A percentile compares a stretch with the other conserved stretches of the same genome.
Evolutionary conservation across 2,888 invertebrate species (phyloP).

Genomic region (Limenitis arthemis): DNA sequence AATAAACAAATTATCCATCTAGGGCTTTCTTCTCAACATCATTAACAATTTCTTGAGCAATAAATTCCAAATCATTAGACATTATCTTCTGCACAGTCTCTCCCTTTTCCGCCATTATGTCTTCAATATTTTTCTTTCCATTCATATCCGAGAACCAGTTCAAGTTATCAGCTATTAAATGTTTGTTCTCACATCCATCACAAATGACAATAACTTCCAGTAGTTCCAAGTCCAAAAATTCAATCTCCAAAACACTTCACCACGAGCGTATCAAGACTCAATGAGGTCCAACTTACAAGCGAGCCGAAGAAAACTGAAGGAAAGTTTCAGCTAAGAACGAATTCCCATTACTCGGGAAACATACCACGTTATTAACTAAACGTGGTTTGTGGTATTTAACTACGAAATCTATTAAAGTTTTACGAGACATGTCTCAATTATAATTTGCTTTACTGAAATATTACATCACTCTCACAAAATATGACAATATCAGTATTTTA

Average conservation of each 20-base stretch:
- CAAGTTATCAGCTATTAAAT: conserved; percentile 96
- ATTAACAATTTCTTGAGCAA: conserved; percentile 50
- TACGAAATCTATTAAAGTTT: conserved; percentile 59
- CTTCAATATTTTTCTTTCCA: conserved; percentile 89
- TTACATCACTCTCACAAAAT: conserved; percentile 26
- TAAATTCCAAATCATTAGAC: conserved; percentile 62
- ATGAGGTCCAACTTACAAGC: conserved; percentile 34
- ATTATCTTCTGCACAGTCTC: conserved; percentile 79
- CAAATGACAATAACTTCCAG: conserved; percentile 88
- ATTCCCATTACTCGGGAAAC: conserved; percentile 62
- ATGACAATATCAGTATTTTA: too few species aligned
- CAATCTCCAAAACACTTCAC: conserved; percentile 50
- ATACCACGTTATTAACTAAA: conserved; percentile 54
- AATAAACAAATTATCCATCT: conserved; percentile 7
- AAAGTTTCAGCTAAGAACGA: conserved; percentile 76
- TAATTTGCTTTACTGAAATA: conserved; percentile 4
- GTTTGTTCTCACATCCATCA: conserved; percentile 88
- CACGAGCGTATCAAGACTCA: conserved; percentile 38
- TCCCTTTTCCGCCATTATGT: conserved; percentile 89
- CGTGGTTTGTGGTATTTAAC: conserved; percentile 61
- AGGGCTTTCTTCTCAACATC: conserved; percentile 33
- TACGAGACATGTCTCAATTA: conserved; percentile 45
- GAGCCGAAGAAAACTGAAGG: conserved; percentile 46
- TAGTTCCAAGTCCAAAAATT: conserved; percentile 42
- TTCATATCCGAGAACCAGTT: conserved; percentile 92